Base-by-base conservation (phyloP, 1,140 invertebrate species). In the Drosophila sp. region DNA sequence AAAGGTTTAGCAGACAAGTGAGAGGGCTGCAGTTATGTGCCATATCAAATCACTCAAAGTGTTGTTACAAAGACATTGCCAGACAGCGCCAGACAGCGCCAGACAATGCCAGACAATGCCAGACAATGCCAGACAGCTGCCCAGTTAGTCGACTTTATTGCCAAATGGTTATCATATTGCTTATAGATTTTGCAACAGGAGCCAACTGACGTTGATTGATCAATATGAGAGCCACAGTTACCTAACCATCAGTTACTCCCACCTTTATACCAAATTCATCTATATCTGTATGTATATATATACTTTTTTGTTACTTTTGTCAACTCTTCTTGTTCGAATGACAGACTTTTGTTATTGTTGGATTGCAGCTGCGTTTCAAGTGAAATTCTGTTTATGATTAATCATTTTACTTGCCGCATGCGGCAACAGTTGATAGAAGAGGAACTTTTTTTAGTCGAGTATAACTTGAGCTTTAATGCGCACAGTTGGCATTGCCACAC, bases 151-250 rank as follows among this genome's bases (percentile, higher is more conserved):
- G 78, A 87, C 78, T 87, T 87, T 87, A 87, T 87, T 87, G 83
- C 65, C 76, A 89, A 89, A 89, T 89, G 83, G 83, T 83, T 89
- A 80, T 89, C 83, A 89, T 89, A 89, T 89, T 89, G 83, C 87
- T 89, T 89, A 89, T 89, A 89, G 83, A 89, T 89, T 78, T 83
- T 41, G 53, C 45, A 56, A 56, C 67, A 40, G n/a, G 27, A 27
- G 63, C 59, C 72, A 65, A 71, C 76, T 89, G 83, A 89, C 83
- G 82, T 81, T 89, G 83, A 89, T 89, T 89, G 83, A 89, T 89
- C 83, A 80, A 80, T 80, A 84, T 69, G 81, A 86, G 73, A 56
- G 62, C 25, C 63, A 61, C 76, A 83, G 80, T 61, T 78, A 79
- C 76, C 78, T 72, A 78, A 69, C 63, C 78, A 56, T 66, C 56